Base-by-base conservation (phyloP, 2,888 invertebrate genomes). In the Orgyia antiqua region DNA sequence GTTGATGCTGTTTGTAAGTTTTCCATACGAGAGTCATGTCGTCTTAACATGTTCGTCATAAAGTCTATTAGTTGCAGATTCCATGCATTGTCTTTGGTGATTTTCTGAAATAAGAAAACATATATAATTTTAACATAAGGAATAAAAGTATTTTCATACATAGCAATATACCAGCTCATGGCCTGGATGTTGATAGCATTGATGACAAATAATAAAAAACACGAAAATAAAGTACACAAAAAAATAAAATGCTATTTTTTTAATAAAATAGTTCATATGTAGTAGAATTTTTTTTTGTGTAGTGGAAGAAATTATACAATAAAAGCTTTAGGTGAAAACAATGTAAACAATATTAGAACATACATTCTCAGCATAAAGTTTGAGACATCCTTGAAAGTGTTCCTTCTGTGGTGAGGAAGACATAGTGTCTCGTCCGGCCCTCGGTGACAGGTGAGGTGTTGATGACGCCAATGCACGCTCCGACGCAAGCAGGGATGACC, bases 31-130 rank as follows among this genome's bases (percentile, higher is more conserved):
- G 88, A 87, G 61, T 93, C 91, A 56, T 91, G 91, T 29, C 91
- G 89, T 21, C 89, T 87, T n/a, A 95, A 65, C 80, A 96, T 88
- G 10, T 91, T 90, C 0, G 92, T 88, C 88, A 97, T 90, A 50
- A 93, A 93, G 66, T 97, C 96, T 53, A 97, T 96, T 26, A 97
- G 87, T 43, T 94, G 92, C 1, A 96, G 79, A 42, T 90, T 92
- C 90, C 97, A 97, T 0, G 95, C 97, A 88, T 97, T 97, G 63
- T 95, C 95, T 27, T 90, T 88, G 57, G 90, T 96, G 49, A 97
- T 93, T 91, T 95, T 96, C 93, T 93, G 74, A 3, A 87, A 23
- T 5, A 10, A 5, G 10, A n/a, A n/a, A n/a, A n/a, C n/a, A n/a
- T n/a, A n/a, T n/a, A n/a, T n/a, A n/a, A n/a, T n/a, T n/a, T n/a